Conservation (phyloP, 2,113 vertebrate genomes). For the Engystomops pustulosus region DNA sequence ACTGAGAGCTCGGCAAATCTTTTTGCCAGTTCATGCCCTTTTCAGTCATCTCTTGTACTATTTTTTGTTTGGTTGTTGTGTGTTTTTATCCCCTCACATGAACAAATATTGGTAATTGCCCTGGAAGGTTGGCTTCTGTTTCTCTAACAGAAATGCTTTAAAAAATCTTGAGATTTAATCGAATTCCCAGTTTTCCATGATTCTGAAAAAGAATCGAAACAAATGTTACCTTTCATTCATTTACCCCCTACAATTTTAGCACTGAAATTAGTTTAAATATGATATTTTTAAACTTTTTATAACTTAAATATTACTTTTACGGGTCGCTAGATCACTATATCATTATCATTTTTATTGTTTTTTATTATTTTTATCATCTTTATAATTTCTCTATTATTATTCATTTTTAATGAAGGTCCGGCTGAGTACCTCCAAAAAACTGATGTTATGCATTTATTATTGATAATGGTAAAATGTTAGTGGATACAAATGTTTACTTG, state of each 20-base stretch:
- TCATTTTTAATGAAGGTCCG: neutral
- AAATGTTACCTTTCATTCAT: no score
- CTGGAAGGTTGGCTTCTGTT: conserved; percentile 28
- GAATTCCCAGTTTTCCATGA: no score
- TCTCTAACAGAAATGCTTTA: conserved; percentile 21
- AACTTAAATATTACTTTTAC: neutral
- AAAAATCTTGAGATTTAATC: no score
- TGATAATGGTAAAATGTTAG: neutral
- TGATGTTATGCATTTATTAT: neutral
- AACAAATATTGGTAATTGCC: conserved; percentile 7
- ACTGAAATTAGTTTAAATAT: neutral
- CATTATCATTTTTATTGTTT: neutral
- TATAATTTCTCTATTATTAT: no score
- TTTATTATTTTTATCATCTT: no score
- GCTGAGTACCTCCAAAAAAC: neutral
- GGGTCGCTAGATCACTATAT: neutral
- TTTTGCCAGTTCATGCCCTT: conserved; percentile 41
- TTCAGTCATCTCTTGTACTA: neutral
- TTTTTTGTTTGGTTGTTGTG: neutral
- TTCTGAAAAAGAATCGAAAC: no score
- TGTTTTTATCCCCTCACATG: neutral
- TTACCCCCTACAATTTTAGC: neutral
- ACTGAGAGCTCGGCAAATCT: conserved; percentile 26
- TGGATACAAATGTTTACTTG: neutral
- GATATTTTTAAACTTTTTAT: neutral